Conservation (phyloP, 2,113 vertebrate genomes). For the Oostethus manadensis region DNA sequence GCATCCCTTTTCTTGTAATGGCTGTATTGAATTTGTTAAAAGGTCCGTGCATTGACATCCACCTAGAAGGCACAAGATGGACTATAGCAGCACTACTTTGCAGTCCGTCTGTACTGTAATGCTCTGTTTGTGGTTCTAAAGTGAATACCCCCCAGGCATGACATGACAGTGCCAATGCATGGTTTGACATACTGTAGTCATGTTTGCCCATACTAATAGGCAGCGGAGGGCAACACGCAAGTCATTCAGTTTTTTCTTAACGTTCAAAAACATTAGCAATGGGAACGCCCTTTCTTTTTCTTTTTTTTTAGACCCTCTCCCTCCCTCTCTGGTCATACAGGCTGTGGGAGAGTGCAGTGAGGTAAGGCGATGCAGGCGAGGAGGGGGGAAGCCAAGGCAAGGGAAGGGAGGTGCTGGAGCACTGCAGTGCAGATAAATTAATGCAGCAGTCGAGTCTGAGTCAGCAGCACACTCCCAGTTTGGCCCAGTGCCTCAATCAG, state of each 20-base stretch:
- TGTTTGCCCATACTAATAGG: too few species aligned
- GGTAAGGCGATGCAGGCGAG: conserved; percentile 33
- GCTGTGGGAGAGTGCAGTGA: conserved; percentile 36
- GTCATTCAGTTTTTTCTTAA: too few species aligned
- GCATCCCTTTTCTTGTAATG: conserved; percentile 56
- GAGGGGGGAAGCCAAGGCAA: conserved; percentile 16
- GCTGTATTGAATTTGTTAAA: conserved; percentile 63
- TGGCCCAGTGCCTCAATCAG: conserved; percentile 48
- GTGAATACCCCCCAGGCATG: conserved; percentile 25
- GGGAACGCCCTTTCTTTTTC: too few species aligned
- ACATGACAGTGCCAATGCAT: conserved; percentile 15
- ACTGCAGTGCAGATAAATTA: conserved; percentile 81
- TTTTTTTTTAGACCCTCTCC: conserved; percentile 1
- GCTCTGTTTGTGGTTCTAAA: conserved; percentile 35
- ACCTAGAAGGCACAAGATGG: conserved; percentile 17
- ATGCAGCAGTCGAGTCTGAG: conserved; percentile 76
- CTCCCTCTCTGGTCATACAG: not conserved
- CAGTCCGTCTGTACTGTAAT: conserved; percentile 35
- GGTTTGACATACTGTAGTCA: too few species aligned
- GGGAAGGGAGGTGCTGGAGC: conserved; percentile 61
- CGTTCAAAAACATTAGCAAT: too few species aligned
- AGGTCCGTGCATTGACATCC: conserved; percentile 46
- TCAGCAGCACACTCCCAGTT: conserved; percentile 74
- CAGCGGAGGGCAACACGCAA: too few species aligned
- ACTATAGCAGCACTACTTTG: conserved; percentile 30